Evolutionary conservation across 2,113 vertebrate species (phyloP).

Genomic region (Trogon surrucura): DNA sequence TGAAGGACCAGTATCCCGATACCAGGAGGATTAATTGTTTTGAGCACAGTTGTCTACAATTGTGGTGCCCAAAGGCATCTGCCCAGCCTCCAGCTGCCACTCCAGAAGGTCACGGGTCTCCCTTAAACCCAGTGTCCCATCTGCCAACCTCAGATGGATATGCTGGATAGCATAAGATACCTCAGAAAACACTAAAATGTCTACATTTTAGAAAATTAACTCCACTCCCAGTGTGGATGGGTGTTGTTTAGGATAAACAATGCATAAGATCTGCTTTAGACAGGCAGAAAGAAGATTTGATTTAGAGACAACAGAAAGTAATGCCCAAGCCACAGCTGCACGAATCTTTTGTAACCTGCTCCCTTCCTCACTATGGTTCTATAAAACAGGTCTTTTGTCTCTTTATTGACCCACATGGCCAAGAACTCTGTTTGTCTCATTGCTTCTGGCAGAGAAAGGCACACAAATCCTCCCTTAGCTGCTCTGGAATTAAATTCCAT

Average conservation of each 20-base stretch:
- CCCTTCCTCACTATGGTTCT: background rate
- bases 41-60: accelerated
- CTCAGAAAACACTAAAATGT: background rate
- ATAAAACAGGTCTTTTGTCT: background rate
- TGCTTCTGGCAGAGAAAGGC: background rate
- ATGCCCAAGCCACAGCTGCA: background rate
- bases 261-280: background rate
- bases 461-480: background rate
- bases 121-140: background rate
- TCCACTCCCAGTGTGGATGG: background rate
- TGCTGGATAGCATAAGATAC: background rate
- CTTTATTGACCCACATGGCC: background rate
- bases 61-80: background rate
- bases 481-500: background rate
- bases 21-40: background rate
- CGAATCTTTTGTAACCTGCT: background rate
- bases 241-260: background rate
- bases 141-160: background rate
- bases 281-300: background rate
- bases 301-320: background rate
- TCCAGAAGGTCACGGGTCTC: background rate
- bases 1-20: background rate
- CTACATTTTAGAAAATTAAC: background rate
- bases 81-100: background rate
- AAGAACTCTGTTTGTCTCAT: background rate